phyloP scores from a whole-genome alignment of 92 coral and sea anemone species.

The Blastomussa wellsi region DNA sequence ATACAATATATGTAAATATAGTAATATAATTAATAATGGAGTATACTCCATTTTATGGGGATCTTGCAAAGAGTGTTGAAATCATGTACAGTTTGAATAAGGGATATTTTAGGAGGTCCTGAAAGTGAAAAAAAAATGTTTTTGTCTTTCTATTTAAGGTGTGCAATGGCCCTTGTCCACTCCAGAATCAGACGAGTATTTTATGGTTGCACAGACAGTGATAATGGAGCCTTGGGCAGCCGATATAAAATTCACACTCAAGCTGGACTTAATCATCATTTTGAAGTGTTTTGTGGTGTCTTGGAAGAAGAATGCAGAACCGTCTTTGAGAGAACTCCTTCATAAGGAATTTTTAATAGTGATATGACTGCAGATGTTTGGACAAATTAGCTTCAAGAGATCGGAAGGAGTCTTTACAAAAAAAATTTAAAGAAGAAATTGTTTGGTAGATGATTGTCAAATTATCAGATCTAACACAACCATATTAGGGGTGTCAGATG shows the following conservation, averaged over 20 bases:
- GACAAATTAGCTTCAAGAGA: neutral
- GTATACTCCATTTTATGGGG: neutral
- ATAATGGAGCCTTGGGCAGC: slow-evolving; percentile 82
- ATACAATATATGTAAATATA: no score
- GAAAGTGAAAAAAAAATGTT: neutral
- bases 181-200: slow-evolving; percentile 93
- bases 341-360: neutral
- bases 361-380: neutral
- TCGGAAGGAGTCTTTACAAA: no score
- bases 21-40: no score
- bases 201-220: slow-evolving; percentile 66
- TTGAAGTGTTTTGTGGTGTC: slow-evolving; percentile 80
- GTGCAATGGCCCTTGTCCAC: slow-evolving; percentile 97
- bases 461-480: neutral
- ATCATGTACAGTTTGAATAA: neutral
- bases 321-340: neutral
- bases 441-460: no score
- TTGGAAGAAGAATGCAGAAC: slow-evolving; percentile 67
- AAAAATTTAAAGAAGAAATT: neutral
- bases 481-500: no score
- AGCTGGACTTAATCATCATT: slow-evolving; percentile 89
- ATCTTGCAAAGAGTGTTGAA: neutral
- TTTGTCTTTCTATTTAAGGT: slow-evolving; percentile 56
- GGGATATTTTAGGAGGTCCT: neutral
- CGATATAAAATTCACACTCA: slow-evolving; percentile 81